Conservation (phyloP, 2,113 vertebrate genomes). For the Campylomormyrus tamandua region DNA sequence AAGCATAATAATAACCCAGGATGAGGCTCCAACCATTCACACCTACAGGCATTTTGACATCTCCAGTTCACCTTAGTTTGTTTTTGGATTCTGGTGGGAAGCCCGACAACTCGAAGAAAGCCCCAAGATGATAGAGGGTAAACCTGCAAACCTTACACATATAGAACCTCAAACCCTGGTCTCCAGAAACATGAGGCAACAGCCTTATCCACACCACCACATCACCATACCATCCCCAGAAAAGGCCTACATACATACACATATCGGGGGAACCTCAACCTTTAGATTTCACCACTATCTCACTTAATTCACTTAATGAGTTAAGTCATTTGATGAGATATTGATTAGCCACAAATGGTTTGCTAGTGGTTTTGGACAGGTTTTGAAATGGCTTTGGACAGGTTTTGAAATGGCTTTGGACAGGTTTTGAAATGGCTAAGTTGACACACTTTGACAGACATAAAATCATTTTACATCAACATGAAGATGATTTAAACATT, state of each 20-base stretch:
- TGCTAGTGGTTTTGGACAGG: background rate
- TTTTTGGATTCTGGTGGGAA: background rate
- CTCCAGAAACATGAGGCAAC: background rate
- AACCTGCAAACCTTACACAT: background rate
- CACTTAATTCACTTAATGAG: background rate
- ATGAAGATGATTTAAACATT: background rate
- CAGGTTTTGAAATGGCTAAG: background rate
- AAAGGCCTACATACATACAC: background rate
- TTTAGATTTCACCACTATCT: background rate
- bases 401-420: background rate
- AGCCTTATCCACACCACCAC: background rate
- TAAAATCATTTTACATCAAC: background rate
- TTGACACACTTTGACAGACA: background rate
- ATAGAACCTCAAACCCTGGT: background rate
- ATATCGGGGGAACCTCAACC: background rate
- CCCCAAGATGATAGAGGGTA: background rate
- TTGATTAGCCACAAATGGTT: background rate
- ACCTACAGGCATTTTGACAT: background rate
- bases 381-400: no score
- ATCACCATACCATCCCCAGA: background rate
- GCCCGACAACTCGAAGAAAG: background rate
- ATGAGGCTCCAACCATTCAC: background rate
- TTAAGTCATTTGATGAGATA: background rate
- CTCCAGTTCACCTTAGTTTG: background rate
- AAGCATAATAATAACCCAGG: background rate